Evolutionary conservation across 2,888 invertebrate genomes (phyloP).

Genomic region (Griposia aprilina): DNA sequence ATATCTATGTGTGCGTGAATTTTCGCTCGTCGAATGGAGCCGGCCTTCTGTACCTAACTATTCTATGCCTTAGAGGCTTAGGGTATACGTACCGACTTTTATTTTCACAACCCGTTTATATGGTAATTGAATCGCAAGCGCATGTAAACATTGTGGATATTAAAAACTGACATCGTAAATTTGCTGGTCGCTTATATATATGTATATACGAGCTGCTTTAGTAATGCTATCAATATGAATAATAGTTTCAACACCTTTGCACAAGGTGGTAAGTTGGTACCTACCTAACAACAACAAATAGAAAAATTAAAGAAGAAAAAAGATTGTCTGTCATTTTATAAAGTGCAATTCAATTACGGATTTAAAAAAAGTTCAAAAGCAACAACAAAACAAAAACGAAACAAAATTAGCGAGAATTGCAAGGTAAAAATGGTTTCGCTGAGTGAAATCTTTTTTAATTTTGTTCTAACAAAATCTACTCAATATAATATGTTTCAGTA

Average conservation of each 20-base stretch:
- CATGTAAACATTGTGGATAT: conserved; percentile 61
- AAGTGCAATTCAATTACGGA: not conserved
- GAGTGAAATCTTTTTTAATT: not conserved
- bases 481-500: not conserved
- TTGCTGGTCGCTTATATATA: not conserved
- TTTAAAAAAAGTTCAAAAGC: not conserved
- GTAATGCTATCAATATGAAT: conserved; percentile 34
- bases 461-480: not conserved
- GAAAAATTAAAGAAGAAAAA: not conserved
- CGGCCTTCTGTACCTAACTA: not conserved
- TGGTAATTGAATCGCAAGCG: conserved; percentile 68
- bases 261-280: not conserved
- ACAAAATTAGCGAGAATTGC: not conserved
- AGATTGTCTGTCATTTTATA: not conserved
- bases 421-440: not conserved
- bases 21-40: not conserved
- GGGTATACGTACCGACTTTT: conserved; percentile 30
- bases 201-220: conserved; percentile 29
- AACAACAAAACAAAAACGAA: not conserved
- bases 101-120: conserved; percentile 64
- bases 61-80: conserved; percentile 18
- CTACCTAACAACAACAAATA: not conserved
- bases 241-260: conserved; percentile 40
- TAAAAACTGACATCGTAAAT: conserved; percentile 63
- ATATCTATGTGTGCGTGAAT: not conserved